phyloP scores from a whole-genome alignment of 2,113 vertebrate genomes.

The Chunga burmeisteri region DNA sequence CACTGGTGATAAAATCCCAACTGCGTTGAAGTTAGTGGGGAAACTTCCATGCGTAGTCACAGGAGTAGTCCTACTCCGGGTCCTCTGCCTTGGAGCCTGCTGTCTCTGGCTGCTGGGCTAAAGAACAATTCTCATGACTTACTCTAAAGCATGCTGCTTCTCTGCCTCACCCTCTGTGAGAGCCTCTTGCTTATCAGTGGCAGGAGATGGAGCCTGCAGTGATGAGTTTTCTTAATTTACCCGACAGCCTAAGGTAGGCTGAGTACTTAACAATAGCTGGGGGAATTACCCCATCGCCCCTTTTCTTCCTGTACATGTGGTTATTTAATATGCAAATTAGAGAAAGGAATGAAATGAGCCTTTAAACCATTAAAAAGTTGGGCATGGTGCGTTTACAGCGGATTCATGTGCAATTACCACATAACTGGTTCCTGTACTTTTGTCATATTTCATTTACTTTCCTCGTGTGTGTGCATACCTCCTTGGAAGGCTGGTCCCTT shows the following conservation, averaged over 20 bases:
- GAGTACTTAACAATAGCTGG: neutral
- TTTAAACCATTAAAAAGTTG: conserved; percentile 10
- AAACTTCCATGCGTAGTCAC: neutral
- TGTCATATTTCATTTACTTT: conserved; percentile 37
- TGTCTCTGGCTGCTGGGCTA: neutral
- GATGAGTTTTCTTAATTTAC: neutral
- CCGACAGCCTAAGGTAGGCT: neutral
- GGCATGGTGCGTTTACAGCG: neutral
- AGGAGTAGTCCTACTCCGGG: too few relatives aligned
- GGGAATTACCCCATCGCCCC: neutral
- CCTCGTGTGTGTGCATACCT: neutral
- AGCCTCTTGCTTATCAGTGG: neutral
- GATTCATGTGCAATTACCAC: neutral
- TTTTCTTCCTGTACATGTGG: neutral
- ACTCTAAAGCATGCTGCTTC: neutral
- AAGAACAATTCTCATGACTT: neutral
- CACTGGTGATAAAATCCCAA: neutral
- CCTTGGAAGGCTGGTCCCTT: neutral
- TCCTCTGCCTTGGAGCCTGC: neutral
- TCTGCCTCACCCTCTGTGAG: neutral
- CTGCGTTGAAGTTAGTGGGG: neutral
- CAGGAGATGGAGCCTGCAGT: neutral
- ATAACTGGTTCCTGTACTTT: neutral
- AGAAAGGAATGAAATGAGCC: neutral
- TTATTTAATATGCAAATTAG: conserved; percentile 15